Base-by-base conservation (phyloP, 2,797 vertebrate species). In the Clarias pachynema region DNA sequence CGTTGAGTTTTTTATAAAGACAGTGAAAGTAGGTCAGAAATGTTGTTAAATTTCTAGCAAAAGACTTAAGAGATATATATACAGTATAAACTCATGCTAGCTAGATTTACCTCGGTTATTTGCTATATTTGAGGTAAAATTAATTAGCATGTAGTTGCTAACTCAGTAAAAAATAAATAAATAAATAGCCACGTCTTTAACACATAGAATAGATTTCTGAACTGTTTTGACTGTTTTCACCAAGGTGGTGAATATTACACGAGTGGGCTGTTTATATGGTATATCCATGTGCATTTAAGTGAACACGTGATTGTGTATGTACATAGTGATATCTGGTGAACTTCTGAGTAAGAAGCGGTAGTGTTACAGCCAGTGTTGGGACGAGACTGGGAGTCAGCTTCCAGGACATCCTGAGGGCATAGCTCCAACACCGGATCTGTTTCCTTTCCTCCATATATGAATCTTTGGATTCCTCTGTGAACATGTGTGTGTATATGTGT, bases 401-500 rank as follows among this genome's bases (percentile, higher is more conserved):
- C 44, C 73, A 77, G 82, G 62, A 68, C 18, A 22, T 77, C 82
- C 82, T 84, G 82, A 5, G 78, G 82, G 73, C 44, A 2, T 65
- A 31, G 29, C 20, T 62, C 70, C 66, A 34, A 75, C 57, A 22
- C 68, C 59, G 57, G 75, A 62, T 68, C 53, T 20, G 37, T 72
- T 72, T 65, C 69, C 59, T 81, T 81, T 44, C 79, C 16, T 65
- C 60, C 56, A 29, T 79, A 63, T 79, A 63, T 73, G 60, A 37
- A 62, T 26, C 69, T 73, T 60, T 56, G 65, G 83, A 66, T 70
- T 77, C 83, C 86, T 79, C n/a, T 66, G 82, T 89, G 89, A 89
- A 86, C 86, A 14, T 85, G 37, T 69, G 81, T 86, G 75, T 84
- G 93, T 95, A 82, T 94, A 92, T 94, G 44, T 81, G 65, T 78